These are phyloP conservation scores for Brachypodius melanocephalos DNA, from an alignment of 2,113 vertebrate species.

Conservation along the genomic window DNA sequence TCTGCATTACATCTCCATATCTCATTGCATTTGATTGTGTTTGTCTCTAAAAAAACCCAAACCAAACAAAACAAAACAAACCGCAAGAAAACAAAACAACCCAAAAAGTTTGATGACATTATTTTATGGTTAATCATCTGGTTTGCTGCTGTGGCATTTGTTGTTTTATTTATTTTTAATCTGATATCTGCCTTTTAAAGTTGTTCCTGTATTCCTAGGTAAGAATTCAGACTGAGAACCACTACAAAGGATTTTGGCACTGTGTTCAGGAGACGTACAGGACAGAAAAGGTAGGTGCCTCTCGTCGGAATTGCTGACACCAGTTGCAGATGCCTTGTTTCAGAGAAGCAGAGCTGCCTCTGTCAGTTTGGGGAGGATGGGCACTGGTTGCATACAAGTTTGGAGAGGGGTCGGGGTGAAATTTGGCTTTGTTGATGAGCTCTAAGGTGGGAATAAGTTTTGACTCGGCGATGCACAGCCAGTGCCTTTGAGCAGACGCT, in stretches of 20 bases:
- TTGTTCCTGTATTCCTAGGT: conserved; percentile 67
- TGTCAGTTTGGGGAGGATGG: background rate
- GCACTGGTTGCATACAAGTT: background rate
- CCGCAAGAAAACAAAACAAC: background rate
- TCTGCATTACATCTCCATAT: background rate
- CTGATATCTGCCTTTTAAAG: background rate
- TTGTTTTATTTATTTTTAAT: background rate
- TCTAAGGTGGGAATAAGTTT: background rate
- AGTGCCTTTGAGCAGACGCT: background rate
- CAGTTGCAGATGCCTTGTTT: background rate
- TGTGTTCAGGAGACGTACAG: conserved; percentile 77
- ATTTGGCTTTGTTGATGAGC: background rate
- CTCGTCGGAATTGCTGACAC: background rate
- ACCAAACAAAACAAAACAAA: too few relatives aligned
- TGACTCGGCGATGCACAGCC: background rate
- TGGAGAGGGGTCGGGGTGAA: background rate
- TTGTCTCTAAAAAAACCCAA: background rate
- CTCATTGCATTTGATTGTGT: background rate
- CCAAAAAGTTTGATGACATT: background rate
- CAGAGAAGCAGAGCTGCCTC: background rate
- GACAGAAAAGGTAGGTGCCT: conserved; percentile 77
- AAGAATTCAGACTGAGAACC: conserved; percentile 81
- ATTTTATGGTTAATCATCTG: background rate
- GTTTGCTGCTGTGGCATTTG: background rate
- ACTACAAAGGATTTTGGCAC: conserved; percentile 78